Base-by-base conservation (phyloP, 1,140 invertebrate genomes). In the Odontomachus brunneus region DNA sequence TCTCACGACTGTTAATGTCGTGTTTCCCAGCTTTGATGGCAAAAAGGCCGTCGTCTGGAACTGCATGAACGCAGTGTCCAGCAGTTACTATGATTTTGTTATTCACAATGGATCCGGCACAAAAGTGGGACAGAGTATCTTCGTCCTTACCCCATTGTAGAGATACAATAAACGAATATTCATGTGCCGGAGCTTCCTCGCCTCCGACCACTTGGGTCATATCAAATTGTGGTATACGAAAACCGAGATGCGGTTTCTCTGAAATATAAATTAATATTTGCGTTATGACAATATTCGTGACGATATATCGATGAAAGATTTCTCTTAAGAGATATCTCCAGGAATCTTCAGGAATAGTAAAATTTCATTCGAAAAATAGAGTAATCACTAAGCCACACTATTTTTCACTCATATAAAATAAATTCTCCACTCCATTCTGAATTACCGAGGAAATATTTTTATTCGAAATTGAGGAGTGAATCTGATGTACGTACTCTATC, bases 31-130 rank as follows among this genome's bases (percentile, higher is more conserved):
- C 92, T 26, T 91, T 90, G 0, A 92, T 82, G 0, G 69, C 3
- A 49, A 93, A 82, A 0, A 0, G 3, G 1, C 89, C 87, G 65
- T 81, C 44, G 1, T 9, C 1, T 22, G 93, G 91, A 14, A 92
- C 74, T 57, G 92, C 91, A 0, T 44, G 26, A 3, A 93, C 87
- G 73, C 95, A 96, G 84, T 96, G 95, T 38, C 90, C 95, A 44
- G 95, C 95, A 9, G 95, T 95, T 0, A n/a, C n/a, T n/a, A 96
- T 17, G 51, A 96, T 71, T 12, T 85, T 74, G 55, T 92, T 93
- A 3, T n/a, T n/a, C n/a, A 96, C 65, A 19, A 96, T 94, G 17
- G 94, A 93, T 15, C 94, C 95, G 48, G 94, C 95, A 86, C 96
- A 96, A 75, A 95, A 93, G 65, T 95, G 95, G 0, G 81, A 81